phyloP scores from a whole-genome alignment of 2,113 vertebrate species.

The Hemichromis elongatus region DNA sequence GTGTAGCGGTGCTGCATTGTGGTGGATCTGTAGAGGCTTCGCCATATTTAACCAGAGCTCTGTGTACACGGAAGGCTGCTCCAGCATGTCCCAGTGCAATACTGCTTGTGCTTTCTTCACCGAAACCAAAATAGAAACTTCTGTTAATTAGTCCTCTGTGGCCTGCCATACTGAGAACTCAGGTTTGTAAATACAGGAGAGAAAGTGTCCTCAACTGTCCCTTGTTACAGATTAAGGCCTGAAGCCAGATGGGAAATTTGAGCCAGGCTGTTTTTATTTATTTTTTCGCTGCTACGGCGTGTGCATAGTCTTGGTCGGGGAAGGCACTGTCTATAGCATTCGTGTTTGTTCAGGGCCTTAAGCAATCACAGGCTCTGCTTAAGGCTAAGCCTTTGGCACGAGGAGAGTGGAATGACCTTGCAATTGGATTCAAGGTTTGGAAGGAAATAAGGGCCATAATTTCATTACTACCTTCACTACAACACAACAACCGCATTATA shows the following conservation, averaged over 20 bases:
- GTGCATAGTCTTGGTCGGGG: not conserved
- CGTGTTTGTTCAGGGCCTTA: conserved; percentile 3
- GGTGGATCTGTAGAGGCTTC: not conserved
- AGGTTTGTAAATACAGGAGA: conserved; percentile 43
- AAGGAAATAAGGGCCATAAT: not conserved
- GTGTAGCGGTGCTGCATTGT: not conserved
- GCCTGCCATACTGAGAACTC: conserved; percentile 11
- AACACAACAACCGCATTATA: not conserved
- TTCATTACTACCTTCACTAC: not conserved
- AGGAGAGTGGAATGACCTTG: not conserved
- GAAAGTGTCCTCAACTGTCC: conserved; percentile 30
- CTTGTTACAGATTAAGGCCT: conserved; percentile 33
- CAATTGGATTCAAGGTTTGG: not conserved
- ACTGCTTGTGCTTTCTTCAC: conserved; percentile 27
- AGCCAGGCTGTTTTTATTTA: not conserved
- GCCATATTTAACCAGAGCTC: conserved; percentile 37
- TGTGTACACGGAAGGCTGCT: conserved; percentile 26
- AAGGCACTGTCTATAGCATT: not conserved
- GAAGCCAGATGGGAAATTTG: conserved; percentile 23
- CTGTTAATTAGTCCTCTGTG: conserved; percentile 61
- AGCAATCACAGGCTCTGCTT: not conserved
- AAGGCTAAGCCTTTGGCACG: conserved; percentile 2
- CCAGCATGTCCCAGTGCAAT: not conserved
- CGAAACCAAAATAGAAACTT: conserved; percentile 45
- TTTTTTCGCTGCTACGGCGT: not conserved